phyloP scores from a whole-genome alignment of 2,797 vertebrate genomes.

The Thripadectes ignobilis region DNA sequence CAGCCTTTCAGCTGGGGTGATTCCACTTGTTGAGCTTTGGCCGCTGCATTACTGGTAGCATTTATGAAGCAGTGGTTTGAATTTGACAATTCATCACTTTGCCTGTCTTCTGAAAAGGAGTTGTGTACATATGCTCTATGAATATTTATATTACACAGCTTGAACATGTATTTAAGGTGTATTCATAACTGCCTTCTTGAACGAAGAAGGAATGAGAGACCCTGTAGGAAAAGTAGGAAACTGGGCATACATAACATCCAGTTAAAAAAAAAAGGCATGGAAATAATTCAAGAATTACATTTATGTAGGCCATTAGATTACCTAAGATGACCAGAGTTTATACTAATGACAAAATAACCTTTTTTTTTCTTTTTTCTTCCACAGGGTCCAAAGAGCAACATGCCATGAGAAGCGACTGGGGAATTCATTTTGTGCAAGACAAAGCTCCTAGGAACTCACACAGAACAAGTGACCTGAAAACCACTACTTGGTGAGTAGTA shows the following conservation, averaged over 20 bases:
- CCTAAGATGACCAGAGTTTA: neutral
- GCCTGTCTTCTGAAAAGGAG: neutral
- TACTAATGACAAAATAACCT: neutral
- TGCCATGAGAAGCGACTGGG: neutral
- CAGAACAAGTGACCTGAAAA: neutral
- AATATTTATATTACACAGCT: neutral
- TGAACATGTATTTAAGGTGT: neutral
- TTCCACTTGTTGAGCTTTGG: neutral
- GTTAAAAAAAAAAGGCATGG: neutral
- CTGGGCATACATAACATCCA: fast-evolving
- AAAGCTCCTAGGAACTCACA: neutral
- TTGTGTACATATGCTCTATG: neutral
- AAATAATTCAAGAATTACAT: neutral
- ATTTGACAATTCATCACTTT: neutral
- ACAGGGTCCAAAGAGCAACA: neutral
- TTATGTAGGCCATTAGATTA: neutral
- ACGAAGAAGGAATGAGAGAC: neutral
- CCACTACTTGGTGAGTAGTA: neutral
- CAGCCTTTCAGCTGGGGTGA: neutral
- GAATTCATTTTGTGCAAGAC: neutral
- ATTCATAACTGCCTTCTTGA: neutral
- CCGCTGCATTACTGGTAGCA: neutral
- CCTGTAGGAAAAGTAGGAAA: neutral
- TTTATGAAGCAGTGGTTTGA: neutral
- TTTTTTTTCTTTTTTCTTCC: too few relatives aligned